A percentile compares a stretch with the other conserved stretches of the same genome.
phyloP scores from a whole-genome alignment of 1,140 invertebrate genomes.

The Drosophila santomea region DNA sequence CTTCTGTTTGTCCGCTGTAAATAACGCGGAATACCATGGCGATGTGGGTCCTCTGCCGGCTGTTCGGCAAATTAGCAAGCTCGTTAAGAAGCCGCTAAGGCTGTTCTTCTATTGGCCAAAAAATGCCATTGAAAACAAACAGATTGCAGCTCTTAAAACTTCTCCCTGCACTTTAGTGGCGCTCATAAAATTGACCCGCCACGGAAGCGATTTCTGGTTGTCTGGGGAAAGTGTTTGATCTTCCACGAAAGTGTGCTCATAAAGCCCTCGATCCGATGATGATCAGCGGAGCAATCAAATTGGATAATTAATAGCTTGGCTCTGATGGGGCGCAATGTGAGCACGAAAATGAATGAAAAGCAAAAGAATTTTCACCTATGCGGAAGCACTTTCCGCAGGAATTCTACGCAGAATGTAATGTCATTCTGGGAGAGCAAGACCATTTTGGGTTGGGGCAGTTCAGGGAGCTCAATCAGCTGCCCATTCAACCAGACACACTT shows the following conservation, averaged over 20 bases:
- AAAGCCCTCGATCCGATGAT: conserved; percentile 41
- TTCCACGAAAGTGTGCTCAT: conserved; percentile 44
- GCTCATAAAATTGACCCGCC: conserved; percentile 66
- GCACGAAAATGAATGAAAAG: conserved; percentile 20
- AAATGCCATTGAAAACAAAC: conserved; percentile 77
- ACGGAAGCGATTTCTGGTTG: conserved; percentile 55
- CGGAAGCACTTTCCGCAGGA: conserved; percentile 38
- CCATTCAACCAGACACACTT: conserved; percentile 63
- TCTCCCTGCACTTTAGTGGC: conserved; percentile 50
- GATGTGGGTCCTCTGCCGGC: conserved; percentile 12
- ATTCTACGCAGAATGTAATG: conserved; percentile 22
- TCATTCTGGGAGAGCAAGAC: conserved; percentile 11
- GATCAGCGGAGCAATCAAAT: conserved; percentile 42
- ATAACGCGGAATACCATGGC: conserved; percentile 44
- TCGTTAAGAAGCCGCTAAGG: conserved; percentile 58
- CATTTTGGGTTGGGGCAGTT: conserved; percentile 1
- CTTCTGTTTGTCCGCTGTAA: conserved; percentile 47
- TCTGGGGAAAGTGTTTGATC: conserved; percentile 70
- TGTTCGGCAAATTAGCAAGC: conserved; percentile 74
- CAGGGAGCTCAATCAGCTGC: conserved; percentile 60
- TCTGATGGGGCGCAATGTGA: conserved; percentile 26
- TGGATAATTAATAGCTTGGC: conserved; percentile 31
- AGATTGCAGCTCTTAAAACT: conserved; percentile 53
- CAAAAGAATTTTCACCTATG: conserved; percentile 31
- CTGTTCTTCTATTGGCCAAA: conserved; percentile 48